These are phyloP conservation scores for Netelia virgata DNA, from an alignment of 2,888 invertebrate species.

Conservation along the genomic window DNA sequence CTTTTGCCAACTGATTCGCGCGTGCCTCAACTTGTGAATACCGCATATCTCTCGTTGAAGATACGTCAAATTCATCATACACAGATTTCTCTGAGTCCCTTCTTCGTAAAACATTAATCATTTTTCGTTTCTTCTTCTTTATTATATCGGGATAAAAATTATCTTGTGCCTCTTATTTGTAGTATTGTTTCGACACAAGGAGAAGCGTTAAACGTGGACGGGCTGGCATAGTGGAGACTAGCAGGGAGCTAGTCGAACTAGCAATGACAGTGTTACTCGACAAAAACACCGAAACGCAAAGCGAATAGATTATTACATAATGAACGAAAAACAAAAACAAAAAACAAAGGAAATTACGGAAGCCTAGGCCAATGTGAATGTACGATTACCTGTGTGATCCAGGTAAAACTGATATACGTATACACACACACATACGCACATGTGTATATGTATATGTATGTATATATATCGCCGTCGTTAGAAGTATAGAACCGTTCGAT, in stretches of 20 bases:
- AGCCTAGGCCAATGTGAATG: slow-evolving; percentile 71
- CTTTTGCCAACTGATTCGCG: slow-evolving; percentile 8
- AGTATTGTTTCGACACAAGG: slow-evolving; percentile 73
- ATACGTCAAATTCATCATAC: slow-evolving; percentile 22
- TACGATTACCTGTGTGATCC: slow-evolving; percentile 55
- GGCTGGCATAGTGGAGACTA: slow-evolving; percentile 83
- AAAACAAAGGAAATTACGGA: slow-evolving; percentile 47
- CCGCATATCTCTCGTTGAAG: slow-evolving; percentile 15
- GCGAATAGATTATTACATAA: slow-evolving; percentile 70
- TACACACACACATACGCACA: slow-evolving; percentile 11
- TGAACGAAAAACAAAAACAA: slow-evolving; percentile 33
- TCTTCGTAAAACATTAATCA: neutral
- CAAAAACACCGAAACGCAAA: slow-evolving; percentile 71
- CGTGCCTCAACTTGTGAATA: slow-evolving; percentile 16
- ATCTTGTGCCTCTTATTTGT: slow-evolving; percentile 52
- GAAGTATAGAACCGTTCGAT: slow-evolving; percentile 68
- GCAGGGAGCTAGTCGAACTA: slow-evolving; percentile 80
- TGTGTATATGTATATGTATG: neutral
- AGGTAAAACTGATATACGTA: slow-evolving; percentile 52
- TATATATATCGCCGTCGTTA: slow-evolving; percentile 47
- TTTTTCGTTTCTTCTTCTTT: slow-evolving; percentile 43
- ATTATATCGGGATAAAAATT: slow-evolving; percentile 65
- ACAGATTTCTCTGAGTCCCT: slow-evolving; percentile 3
- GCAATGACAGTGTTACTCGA: slow-evolving; percentile 72
- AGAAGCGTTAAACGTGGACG: slow-evolving; percentile 81